Base-by-base conservation (phyloP, 2,888 invertebrate genomes). In the Drosophila neonasuta region DNA sequence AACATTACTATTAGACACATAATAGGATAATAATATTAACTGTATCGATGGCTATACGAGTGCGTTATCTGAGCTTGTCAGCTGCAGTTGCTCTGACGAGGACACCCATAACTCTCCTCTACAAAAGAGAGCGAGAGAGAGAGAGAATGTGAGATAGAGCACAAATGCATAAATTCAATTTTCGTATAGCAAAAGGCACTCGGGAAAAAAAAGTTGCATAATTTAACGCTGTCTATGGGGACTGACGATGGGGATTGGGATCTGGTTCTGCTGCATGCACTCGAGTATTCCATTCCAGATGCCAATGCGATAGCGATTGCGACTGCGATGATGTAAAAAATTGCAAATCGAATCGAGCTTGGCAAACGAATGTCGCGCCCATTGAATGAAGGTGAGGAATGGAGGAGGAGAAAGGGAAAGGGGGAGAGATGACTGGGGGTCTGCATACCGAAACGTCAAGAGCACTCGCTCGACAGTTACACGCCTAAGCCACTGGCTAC, bases 161-260 rank as follows among this genome's bases (percentile, higher is more conserved):
- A 46, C 68, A 74, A 80, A 80, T 81, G 86, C 80, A 81, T 81
- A 81, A 86, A 81, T 81, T 81, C 86, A 83, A 86, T 80, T 86
- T 83, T 52, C 65, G 50, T 55, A 58, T 50, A 30, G 52, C 44
- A 64, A 67, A 62, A 70, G 29, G 63, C 51, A 67, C 24, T 24
- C 6, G 24, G 6, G 24, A 60, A 70, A 30, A 68, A 68, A 58
- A 76, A 64, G 62, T 65, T 72, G 84, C 84, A 81, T 81, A 81
- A 80, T 81, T 81, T 84, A 84, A 78, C 64, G 81, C 78, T 80
- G 84, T 80, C 80, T 66, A 68, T 83, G 59, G 48, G 24, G 17
- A 48, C 30, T 44, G 39, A 41, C 50, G 32, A 44, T 61, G 51
- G 55, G 51, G 55, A 56, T 56, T 56, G 42, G 52, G 34, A 15